phyloP scores from a whole-genome alignment of 2,113 vertebrate genomes.

The Chionomys nivalis region DNA sequence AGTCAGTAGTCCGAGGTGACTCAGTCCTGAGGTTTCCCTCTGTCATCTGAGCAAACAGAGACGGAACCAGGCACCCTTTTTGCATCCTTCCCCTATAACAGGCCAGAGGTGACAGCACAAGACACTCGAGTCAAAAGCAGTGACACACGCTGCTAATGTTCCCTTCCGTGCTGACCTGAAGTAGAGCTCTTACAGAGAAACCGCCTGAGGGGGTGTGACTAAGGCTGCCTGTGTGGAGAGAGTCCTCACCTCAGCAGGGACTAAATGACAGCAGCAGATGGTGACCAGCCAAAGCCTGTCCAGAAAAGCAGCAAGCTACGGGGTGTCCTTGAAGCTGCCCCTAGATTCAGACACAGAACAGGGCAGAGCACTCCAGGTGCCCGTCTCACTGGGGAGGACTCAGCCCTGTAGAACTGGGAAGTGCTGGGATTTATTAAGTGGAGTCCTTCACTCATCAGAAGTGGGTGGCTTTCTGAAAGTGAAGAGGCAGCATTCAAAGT shows the following conservation, averaged over 20 bases:
- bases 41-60: conserved; percentile 68
- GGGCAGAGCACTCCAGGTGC: not conserved
- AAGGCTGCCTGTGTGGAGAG: not conserved
- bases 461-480: not conserved
- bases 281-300: not conserved
- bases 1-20: conserved; percentile 77
- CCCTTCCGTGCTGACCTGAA: not conserved
- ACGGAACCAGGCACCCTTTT: not conserved
- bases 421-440: accelerated
- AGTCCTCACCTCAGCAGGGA: not conserved
- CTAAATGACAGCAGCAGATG: not conserved
- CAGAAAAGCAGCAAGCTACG: too few species aligned
- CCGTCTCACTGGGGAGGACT: too few species aligned
- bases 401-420: not conserved
- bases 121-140: conserved; percentile 35
- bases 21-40: conserved; percentile 69
- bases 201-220: not conserved
- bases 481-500: not conserved
- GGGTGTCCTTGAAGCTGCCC: accelerated
- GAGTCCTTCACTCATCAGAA: not conserved
- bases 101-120: not conserved
- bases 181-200: not conserved
- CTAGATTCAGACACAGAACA: too few species aligned
- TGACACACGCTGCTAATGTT: not conserved
- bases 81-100: not conserved